Evolutionary conservation across 2,797 vertebrate genomes (phyloP).

Genomic region (Potorous gilbertii): DNA sequence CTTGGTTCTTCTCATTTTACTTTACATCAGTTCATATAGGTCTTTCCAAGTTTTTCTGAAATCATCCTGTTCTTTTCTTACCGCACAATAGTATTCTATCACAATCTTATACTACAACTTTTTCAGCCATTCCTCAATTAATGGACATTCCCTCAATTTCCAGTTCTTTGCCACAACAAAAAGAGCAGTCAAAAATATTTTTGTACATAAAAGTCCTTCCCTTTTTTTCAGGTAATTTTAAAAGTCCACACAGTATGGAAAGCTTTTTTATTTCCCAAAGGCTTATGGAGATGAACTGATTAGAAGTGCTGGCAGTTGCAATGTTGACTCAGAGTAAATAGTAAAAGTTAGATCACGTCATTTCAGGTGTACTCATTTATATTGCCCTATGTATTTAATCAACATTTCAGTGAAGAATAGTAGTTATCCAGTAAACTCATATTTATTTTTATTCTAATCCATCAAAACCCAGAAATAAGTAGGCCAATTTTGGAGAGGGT

Average conservation of each 20-base stretch:
- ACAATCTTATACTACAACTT: not conserved
- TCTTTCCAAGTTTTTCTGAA: not conserved
- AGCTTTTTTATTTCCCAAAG: no score
- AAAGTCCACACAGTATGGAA: not conserved
- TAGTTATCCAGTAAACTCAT: slow-evolving; percentile 40
- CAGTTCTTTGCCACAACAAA: not conserved
- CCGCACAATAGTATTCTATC: not conserved
- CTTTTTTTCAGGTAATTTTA: not conserved
- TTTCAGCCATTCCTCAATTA: not conserved
- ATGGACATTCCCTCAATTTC: not conserved
- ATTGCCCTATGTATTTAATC: slow-evolving; percentile 34
- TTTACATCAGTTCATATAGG: not conserved
- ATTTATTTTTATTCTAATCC: slow-evolving; percentile 53
- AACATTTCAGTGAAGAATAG: slow-evolving; percentile 22
- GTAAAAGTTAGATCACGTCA: slow-evolving; percentile 43
- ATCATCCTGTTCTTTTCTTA: not conserved
- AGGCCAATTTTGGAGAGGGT: not conserved
- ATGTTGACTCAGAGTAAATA: not conserved
- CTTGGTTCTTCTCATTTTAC: not conserved
- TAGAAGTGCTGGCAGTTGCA: no score
- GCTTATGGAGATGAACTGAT: no score
- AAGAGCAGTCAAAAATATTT: not conserved
- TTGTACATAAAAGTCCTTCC: not conserved
- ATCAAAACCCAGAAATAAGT: slow-evolving; percentile 46
- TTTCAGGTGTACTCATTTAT: slow-evolving; percentile 17